Base-by-base conservation (phyloP, 2,113 vertebrate genomes). In the Pseudolaguvia tuberculata region DNA sequence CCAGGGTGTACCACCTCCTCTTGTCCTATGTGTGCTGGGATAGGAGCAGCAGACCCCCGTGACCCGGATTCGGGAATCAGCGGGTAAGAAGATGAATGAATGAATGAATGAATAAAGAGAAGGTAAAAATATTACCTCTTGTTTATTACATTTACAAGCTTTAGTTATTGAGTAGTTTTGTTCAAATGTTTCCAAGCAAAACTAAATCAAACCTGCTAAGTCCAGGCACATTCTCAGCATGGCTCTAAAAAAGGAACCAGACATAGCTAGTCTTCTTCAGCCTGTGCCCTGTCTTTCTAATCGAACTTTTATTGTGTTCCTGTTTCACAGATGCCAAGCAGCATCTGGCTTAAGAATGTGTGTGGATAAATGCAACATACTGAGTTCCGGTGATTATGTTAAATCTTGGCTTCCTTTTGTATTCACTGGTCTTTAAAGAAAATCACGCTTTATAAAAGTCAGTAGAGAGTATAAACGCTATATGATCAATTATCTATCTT, bases 281-380 rank as follows among this genome's bases (percentile, higher is more conserved):
- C 50, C 77, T 79, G 56, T 42, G 57, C 57, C 78, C 70, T 58
- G 48, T 77, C 68, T 73, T 80, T 79, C 80, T 85, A 85, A 85
- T 85, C 84, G 78, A 79, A 80, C 81, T 74, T 83, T 81, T 85
- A 81, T 83, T 84, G 81, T 78, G 72, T 80, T 59, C 31, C 57
- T 35, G 74, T 78, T 69, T 68, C 59, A 71, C 71, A 50, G 75
- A 42, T 42, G 27, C 18, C 20, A 47, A 66, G 80, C 52, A 29
- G 63, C 70, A 35, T 66, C 62, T 72, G 70, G 70, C 50, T 72
- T 47, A 27, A 52, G 39, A 76, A 69, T 50, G 59, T 70, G 42
- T 73, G 76, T 74, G 73, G 79, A 82, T 76, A 81, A 80, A 85
- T 68, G 56, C 66, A 72, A 74, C 77, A 72, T 75, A 72, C 63